Conservation (phyloP, 2,113 vertebrate genomes). For the Danionella cerebrum region DNA sequence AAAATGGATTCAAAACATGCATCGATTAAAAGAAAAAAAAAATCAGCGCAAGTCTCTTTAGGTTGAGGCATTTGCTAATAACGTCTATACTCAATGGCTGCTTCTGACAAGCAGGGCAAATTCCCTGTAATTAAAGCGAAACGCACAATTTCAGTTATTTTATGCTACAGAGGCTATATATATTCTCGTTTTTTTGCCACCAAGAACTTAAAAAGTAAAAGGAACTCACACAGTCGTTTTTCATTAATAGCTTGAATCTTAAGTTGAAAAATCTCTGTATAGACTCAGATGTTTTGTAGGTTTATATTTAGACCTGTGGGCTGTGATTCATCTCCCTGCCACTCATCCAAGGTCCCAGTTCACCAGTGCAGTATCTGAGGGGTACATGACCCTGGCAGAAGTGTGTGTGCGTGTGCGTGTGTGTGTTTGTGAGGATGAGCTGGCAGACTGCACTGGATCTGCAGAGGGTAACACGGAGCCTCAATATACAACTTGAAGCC, state of each 20-base stretch:
- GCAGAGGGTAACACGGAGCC: neutral
- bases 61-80: neutral
- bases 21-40: no score
- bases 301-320: conserved; percentile 2
- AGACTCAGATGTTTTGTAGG: neutral
- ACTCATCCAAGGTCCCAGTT: conserved; percentile 4
- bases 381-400: neutral
- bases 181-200: no score
- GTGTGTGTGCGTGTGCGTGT: no score
- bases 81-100: neutral
- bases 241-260: neutral
- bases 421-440: neutral
- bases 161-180: no score
- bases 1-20: no score
- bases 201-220: no score
- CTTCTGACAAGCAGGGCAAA: neutral
- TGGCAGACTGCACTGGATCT: neutral
- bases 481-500: neutral
- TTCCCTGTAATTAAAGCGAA: no score
- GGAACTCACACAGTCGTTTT: no score
- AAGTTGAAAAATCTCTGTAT: neutral
- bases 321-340: neutral
- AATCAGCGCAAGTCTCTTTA: neutral
- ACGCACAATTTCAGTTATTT: no score
- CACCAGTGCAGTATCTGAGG: neutral